These are phyloP conservation scores for Holocentrus rufus DNA, from an alignment of 2,797 vertebrate genomes.

Conservation along the genomic window DNA sequence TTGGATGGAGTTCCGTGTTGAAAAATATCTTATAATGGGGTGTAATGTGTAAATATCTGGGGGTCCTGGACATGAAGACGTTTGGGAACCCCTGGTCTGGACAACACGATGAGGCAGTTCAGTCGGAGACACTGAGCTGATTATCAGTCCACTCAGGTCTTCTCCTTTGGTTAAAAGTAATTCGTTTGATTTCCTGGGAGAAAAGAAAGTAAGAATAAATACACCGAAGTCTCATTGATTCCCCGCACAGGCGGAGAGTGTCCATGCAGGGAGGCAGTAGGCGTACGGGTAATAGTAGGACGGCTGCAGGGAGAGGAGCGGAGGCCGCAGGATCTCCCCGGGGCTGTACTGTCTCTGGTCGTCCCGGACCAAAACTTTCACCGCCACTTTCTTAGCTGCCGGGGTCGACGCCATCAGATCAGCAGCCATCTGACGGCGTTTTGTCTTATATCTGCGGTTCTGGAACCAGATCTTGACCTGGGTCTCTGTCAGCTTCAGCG, in stretches of 20 bases:
- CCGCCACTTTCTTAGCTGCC: slow-evolving; percentile 96
- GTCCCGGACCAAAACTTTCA: slow-evolving; percentile 96
- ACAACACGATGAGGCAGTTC: slow-evolving; percentile 61
- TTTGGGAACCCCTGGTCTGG: slow-evolving; percentile 34
- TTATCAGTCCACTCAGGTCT: slow-evolving; percentile 44
- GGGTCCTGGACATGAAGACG: not conserved
- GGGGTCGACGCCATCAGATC: slow-evolving; percentile 93
- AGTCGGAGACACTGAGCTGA: slow-evolving; percentile 47
- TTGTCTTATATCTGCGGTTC: slow-evolving; percentile 99
- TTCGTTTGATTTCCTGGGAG: slow-evolving; percentile 61
- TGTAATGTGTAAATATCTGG: slow-evolving; percentile 22
- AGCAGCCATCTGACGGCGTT: slow-evolving; percentile 95
- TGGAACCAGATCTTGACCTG: slow-evolving; percentile 99
- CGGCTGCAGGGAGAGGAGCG: slow-evolving; percentile 86
- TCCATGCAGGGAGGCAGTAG: slow-evolving; percentile 97
- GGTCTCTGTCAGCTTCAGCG: slow-evolving; percentile 97
- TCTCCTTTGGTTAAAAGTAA: slow-evolving; percentile 61
- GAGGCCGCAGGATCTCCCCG: slow-evolving; percentile 92
- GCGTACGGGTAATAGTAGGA: slow-evolving; percentile 96
- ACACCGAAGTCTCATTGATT: slow-evolving; percentile 78
- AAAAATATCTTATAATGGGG: not conserved
- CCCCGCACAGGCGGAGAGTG: slow-evolving; percentile 90
- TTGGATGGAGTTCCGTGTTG: slow-evolving; percentile 13
- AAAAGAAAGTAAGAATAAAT: slow-evolving; percentile 76
- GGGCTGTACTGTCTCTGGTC: slow-evolving; percentile 98